phyloP scores from a whole-genome alignment of 2,888 invertebrate genomes.

The Thera obeliscata region DNA sequence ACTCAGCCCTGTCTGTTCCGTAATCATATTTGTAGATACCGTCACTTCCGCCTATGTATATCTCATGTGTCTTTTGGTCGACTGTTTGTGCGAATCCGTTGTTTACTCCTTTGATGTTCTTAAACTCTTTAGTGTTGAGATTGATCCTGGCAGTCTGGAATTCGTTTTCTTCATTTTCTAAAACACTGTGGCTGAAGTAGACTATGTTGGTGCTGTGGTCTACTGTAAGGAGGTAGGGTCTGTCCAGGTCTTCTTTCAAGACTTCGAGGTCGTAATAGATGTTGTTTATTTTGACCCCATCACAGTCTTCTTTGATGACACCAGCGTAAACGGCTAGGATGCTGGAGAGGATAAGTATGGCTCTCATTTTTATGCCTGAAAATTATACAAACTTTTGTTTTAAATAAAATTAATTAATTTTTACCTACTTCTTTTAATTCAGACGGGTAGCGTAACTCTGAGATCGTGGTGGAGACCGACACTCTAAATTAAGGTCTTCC shows the following conservation, averaged over 20 bases:
- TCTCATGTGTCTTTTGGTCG: slow-evolving; percentile 57
- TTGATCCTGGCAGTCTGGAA: slow-evolving; percentile 62
- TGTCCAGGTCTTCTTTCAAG: slow-evolving; percentile 56
- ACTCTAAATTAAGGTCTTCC: too few relatives aligned
- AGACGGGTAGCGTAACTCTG: too few relatives aligned
- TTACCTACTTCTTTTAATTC: too few relatives aligned
- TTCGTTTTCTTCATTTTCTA: slow-evolving; percentile 48
- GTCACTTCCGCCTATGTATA: slow-evolving; percentile 66
- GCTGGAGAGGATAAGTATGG: slow-evolving; percentile 47
- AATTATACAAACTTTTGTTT: not conserved
- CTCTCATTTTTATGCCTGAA: slow-evolving; percentile 49
- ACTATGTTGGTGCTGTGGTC: slow-evolving; percentile 63
- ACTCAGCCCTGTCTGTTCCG: slow-evolving; percentile 55
- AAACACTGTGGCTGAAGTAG: slow-evolving; percentile 66
- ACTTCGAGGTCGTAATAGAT: slow-evolving; percentile 58
- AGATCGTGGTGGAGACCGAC: too few relatives aligned
- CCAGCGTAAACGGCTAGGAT: slow-evolving; percentile 51
- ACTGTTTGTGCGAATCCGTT: slow-evolving; percentile 71
- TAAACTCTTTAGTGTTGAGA: slow-evolving; percentile 61
- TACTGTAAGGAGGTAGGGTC: slow-evolving; percentile 63
- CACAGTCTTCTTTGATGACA: slow-evolving; percentile 55
- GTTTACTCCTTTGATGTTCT: slow-evolving; percentile 53
- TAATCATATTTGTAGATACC: slow-evolving; percentile 69
- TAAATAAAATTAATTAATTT: not conserved
- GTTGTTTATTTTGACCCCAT: slow-evolving; percentile 54